Conservation (phyloP, 1,140 invertebrate species). For the Atta texana region DNA sequence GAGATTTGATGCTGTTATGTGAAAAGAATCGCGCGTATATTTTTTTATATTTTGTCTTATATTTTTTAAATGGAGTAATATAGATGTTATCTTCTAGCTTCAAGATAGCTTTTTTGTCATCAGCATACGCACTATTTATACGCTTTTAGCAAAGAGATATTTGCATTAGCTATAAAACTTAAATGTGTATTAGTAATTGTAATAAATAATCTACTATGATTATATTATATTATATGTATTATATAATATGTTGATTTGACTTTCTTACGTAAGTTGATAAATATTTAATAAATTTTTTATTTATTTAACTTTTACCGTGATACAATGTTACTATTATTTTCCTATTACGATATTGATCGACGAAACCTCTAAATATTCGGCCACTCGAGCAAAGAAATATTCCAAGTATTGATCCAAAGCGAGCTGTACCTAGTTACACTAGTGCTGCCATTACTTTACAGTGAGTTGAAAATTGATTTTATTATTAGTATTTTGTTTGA, state of each 20-base stretch:
- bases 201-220: background rate
- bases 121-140: background rate
- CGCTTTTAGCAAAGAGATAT: background rate
- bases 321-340: slow-evolving; percentile 37
- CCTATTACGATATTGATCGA: slow-evolving; percentile 26
- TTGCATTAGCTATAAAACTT: background rate
- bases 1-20: background rate
- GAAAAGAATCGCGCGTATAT: background rate
- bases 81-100: background rate
- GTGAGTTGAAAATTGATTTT: slow-evolving; percentile 39
- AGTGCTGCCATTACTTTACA: slow-evolving; percentile 36
- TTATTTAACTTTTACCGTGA: background rate
- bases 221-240: background rate
- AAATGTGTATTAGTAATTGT: background rate
- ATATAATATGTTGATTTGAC: background rate
- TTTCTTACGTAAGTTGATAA: background rate
- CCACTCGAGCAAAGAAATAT: slow-evolving; percentile 44
- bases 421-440: slow-evolving; percentile 27
- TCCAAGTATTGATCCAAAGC: slow-evolving; percentile 64
- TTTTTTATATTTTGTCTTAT: background rate
- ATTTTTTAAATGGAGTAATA: background rate
- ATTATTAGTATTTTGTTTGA: slow-evolving; percentile 4
- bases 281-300: background rate
- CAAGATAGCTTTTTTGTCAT: background rate
- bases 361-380: slow-evolving; percentile 58